Percentiles rank a stretch among this genome's conserved stretches.
Conservation (phyloP, 2,113 vertebrate species). For the Procavia capensis region DNA sequence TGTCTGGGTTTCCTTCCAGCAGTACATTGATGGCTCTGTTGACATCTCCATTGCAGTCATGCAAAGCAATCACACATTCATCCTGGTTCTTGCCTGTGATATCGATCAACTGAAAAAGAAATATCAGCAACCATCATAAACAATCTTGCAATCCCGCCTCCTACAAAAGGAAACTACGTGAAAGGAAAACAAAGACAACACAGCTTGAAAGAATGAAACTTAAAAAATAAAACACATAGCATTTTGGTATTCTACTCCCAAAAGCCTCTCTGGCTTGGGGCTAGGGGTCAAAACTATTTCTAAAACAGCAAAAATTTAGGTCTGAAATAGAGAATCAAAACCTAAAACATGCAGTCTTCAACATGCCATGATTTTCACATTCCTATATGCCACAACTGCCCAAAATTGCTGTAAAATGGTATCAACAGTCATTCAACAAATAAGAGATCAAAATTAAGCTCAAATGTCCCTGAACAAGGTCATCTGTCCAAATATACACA, state of each 20-base stretch:
- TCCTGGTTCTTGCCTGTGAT: conserved; percentile 99
- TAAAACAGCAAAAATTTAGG: neutral
- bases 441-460: neutral
- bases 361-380: neutral
- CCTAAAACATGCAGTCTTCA: neutral
- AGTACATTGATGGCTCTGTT: conserved; percentile 99
- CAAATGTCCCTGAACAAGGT: neutral
- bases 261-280: neutral
- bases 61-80: conserved; percentile 98
- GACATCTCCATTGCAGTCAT: conserved; percentile 98
- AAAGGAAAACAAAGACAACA: neutral
- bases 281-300: conserved; percentile 22
- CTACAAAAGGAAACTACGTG: neutral
- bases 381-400: neutral
- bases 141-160: neutral
- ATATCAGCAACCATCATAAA: neutral
- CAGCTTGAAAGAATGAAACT: neutral
- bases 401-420: neutral
- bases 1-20: conserved; percentile 98
- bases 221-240: neutral
- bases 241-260: conserved; percentile 28
- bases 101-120: conserved; percentile 93
- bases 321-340: conserved; percentile 24
- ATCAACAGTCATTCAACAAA: conserved; percentile 11
- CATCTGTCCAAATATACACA: neutral